Conservation (phyloP, 2,888 invertebrate genomes). For the Tricholauxania praeusta region DNA sequence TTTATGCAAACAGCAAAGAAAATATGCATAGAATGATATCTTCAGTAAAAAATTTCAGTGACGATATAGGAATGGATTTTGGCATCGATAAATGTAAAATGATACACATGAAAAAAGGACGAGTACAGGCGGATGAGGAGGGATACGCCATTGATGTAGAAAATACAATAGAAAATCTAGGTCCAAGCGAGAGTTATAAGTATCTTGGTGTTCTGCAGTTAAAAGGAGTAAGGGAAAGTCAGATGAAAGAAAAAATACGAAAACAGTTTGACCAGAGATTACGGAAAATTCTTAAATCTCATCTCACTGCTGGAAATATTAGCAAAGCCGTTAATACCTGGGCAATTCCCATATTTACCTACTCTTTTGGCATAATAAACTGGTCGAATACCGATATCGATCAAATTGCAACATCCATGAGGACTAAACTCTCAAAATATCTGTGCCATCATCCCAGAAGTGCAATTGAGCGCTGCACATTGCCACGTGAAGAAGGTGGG, state of each 20-base stretch:
- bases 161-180: neutral
- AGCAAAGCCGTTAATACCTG: constrained; percentile 17
- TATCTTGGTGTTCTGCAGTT: constrained; percentile 1
- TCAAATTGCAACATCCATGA: neutral
- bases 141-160: neutral
- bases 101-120: neutral
- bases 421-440: constrained; percentile 1
- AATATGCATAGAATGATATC: neutral
- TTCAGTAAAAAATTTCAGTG: neutral
- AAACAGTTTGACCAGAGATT: neutral
- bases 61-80: constrained; percentile 17
- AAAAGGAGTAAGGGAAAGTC: neutral
- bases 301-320: constrained; percentile 15
- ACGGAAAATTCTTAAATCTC: neutral
- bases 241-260: neutral
- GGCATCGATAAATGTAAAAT: constrained; percentile 19
- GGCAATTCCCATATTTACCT: constrained; percentile 2
- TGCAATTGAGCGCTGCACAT: constrained; percentile 1
- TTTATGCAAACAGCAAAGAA: constrained; percentile 1
- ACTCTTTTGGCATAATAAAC: constrained; percentile 13
- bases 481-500: neutral
- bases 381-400: constrained; percentile 13
- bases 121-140: neutral
- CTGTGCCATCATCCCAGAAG: constrained; percentile 5
- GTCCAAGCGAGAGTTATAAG: neutral